Percentiles rank a stretch among this genome's conserved stretches.
Conservation (phyloP, 2,888 invertebrate genomes). For the Erebia epiphron region DNA sequence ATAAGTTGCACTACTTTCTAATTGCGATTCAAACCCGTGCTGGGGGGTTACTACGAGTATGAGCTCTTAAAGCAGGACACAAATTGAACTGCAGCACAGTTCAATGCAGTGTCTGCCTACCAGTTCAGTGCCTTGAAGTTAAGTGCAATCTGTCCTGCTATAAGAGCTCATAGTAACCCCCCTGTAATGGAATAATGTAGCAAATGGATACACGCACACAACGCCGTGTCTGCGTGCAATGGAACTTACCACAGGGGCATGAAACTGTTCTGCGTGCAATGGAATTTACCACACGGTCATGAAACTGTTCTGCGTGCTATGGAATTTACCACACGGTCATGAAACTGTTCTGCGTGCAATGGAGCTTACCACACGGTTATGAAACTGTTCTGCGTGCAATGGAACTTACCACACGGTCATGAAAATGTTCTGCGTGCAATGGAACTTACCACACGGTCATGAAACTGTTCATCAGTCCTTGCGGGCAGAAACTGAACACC, state of each 20-base stretch:
- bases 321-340: constrained; percentile 93
- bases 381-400: no score
- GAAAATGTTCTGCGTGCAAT: constrained; percentile 85
- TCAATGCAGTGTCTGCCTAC: no score
- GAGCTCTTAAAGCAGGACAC: no score
- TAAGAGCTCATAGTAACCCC: no score
- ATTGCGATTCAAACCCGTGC: no score
- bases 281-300: no score
- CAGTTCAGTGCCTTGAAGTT: no score
- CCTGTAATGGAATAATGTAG: constrained; percentile 37
- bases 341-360: constrained; percentile 94
- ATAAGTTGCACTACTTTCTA: constrained; percentile 16
- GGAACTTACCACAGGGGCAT: constrained; percentile 93
- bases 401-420: constrained; percentile 93
- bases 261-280: constrained; percentile 94
- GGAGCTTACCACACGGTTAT: no score
- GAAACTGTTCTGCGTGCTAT: no score
- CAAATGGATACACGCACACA: constrained; percentile 42
- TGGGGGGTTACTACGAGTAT: no score
- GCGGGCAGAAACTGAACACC: constrained; percentile 91
- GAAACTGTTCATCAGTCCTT: constrained; percentile 94
- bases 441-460: constrained; percentile 93
- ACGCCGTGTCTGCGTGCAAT: constrained; percentile 52
- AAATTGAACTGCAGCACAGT: no score
- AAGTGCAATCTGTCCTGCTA: no score